Base-by-base conservation (phyloP, 2,797 vertebrate genomes). In the Coregonus ussuriensis region DNA sequence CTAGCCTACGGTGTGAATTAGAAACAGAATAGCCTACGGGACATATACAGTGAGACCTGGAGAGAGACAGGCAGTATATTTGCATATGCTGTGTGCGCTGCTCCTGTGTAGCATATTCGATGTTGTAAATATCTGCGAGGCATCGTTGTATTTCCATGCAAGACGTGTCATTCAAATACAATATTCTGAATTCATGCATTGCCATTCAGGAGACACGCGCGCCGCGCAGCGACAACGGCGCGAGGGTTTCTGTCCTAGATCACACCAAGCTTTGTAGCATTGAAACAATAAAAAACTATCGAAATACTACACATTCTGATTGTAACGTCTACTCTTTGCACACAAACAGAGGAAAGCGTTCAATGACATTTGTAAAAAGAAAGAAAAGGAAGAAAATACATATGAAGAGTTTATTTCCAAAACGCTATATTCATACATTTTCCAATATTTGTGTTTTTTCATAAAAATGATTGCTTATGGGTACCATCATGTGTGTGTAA, bases 161-260 rank as follows among this genome's bases (percentile, higher is more conserved):
- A 90, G 83, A 88, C 86, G 79, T 88, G 87, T 89, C 89, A 81
- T 82, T 41, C 47, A 74, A 63, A 81, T 82, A 52, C 47, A 72
- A 63, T 89, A 87, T 92, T 88, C 87, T 83, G 84, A 89, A 85
- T 92, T 81, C 88, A 90, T 88, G 85, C 88, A 88, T 89, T 85
- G 41, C 81, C 77, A 84, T 78, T 25, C 84, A 77, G 69, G 80
- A 85, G 85, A 80, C 83, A 78, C 74, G 78, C 21, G 14, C 66
- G 15, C 13, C 1, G 9, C 4, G 56, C 11, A 4, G n/a, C 72
- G 33, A 65, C 41, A 6, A 25, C 25, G 52, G 76, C 53, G 76
- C 59, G 37, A 51, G 82, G 84, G 88, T 87, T 91, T 91, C 88
- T 85, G 79, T 88, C 82, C 75, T 67, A 89, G 88, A 81, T 79